Evolutionary conservation across 2,888 invertebrate species (phyloP).

Genomic region (Drosophila crucigera): DNA sequence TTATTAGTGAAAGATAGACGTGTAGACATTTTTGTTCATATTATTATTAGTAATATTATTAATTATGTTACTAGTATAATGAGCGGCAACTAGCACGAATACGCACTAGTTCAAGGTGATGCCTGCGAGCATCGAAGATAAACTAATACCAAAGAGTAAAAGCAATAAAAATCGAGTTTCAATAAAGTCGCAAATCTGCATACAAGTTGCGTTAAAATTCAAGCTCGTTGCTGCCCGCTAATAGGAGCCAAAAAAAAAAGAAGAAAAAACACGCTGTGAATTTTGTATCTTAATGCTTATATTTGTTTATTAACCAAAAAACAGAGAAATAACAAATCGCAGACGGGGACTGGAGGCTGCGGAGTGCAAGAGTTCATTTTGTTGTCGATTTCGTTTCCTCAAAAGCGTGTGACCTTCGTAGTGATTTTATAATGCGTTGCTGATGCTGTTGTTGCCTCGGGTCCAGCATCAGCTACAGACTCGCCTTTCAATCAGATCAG

Average conservation of each 20-base stretch:
- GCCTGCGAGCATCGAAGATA: conserved; percentile 20
- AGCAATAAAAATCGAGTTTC: conserved; percentile 46
- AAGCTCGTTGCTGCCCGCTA: conserved; percentile 25
- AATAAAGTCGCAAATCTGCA: conserved; percentile 48
- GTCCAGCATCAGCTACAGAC: conserved; percentile 12
- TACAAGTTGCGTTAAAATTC: conserved; percentile 33
- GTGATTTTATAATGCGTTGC: conserved; percentile 65
- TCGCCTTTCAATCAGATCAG: conserved; percentile 61
- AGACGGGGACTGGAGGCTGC: conserved; percentile 13
- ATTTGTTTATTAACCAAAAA: background rate
- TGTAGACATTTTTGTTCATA: background rate
- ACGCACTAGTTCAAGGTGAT: conserved; percentile 73
- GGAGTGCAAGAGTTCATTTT: conserved; percentile 62
- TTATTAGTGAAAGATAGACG: conserved; percentile 24
- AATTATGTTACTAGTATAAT: conserved; percentile 25
- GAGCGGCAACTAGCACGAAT: conserved; percentile 8
- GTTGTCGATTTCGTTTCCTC: conserved; percentile 69
- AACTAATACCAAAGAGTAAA: conserved; percentile 49
- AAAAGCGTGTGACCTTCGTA: conserved; percentile 63
- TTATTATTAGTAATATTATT: conserved; percentile 2
- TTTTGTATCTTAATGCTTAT: conserved; percentile 16
- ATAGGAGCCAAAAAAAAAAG: conserved; percentile 12
- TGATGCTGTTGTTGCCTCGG: conserved; percentile 14
- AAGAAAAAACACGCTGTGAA: conserved; percentile 36
- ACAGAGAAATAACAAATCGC: background rate